Base-by-base conservation (phyloP, 2,888 invertebrate genomes). In the Drosophila demipolita region DNA sequence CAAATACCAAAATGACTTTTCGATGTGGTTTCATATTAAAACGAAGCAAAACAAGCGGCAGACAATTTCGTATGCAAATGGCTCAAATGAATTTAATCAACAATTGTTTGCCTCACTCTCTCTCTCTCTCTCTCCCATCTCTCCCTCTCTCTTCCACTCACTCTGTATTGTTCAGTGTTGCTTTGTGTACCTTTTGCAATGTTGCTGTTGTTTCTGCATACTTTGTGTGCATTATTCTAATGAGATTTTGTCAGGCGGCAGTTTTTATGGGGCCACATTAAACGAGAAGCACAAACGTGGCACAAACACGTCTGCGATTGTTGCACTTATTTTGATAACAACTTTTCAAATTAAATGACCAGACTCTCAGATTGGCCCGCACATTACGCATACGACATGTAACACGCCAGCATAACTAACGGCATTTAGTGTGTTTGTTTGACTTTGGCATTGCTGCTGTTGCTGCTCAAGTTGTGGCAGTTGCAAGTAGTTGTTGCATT, bases 71-170 rank as follows among this genome's bases (percentile, higher is more conserved):
- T 87, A 90, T 87, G 87, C 87, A 87, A 87, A 87, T 88, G 81
- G 74, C 88, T 87, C 69, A 74, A 86, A 87, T 87, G 90, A 86
- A 89, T 87, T 87, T 89, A 88, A 89, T 86, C 86, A 89, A 88
- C 88, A 89, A 86, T 87, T 85, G 87, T 76, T 75, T 42, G 42
- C 2, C 58, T 15, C n/a, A 12, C 26, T 17, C 52, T 29, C 35
- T 29, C 29, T 29, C 42, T 29, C 6, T 29, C 29, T 29, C 60
- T 58, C 67, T 9, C 12, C 12, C 12, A 42, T 20, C 11, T 12
- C 42, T 23, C 15, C 29, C 15, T 17, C 20, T 20, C 20, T 26
- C 26, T 38, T 17, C 12, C 15, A 23, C 15, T 7, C 20, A 26
- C n/a, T 40, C 38, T 15, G 5, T 3, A 12, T 36, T 57, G 55